Evolutionary conservation across 2,888 invertebrate genomes (phyloP).

Genomic region (Anarsia innoxiella): DNA sequence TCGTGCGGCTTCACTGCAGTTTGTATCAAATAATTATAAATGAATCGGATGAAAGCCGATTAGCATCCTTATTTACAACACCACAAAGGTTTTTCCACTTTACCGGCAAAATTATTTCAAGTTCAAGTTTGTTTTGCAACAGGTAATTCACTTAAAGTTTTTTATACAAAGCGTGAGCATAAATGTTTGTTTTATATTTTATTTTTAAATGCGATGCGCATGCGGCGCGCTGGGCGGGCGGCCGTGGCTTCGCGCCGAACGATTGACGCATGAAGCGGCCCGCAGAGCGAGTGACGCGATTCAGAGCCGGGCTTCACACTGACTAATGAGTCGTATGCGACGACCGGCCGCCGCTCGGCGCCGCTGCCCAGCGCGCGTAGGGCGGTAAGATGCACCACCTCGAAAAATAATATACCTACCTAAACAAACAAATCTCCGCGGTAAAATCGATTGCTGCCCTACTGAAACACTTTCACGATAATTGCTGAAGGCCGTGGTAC

Average conservation of each 20-base stretch:
- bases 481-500: too few relatives aligned
- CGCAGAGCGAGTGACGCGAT: conserved; percentile 33
- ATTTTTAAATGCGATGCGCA: conserved; percentile 24
- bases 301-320: conserved; percentile 39
- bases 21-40: too few relatives aligned
- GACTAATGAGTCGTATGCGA: conserved; percentile 22
- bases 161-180: conserved; percentile 20
- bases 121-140: conserved; percentile 13
- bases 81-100: conserved; percentile 9
- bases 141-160: conserved; percentile 10
- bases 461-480: too few relatives aligned
- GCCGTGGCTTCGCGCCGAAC: conserved; percentile 28
- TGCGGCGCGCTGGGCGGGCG: conserved; percentile 34
- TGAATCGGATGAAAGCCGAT: conserved; percentile 17
- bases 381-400: conserved; percentile 3
- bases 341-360: conserved; percentile 1
- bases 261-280: conserved; percentile 26
- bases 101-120: conserved; percentile 4
- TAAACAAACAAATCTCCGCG: too few relatives aligned
- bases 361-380: conserved; percentile 4
- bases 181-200: conserved; percentile 20
- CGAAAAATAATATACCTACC: background rate
- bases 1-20: conserved; percentile 27
- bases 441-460: too few relatives aligned
- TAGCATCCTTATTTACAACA: conserved; percentile 31